Conservation (phyloP, 92 coral and sea anemone species). For the Phymanthus crucifer region DNA sequence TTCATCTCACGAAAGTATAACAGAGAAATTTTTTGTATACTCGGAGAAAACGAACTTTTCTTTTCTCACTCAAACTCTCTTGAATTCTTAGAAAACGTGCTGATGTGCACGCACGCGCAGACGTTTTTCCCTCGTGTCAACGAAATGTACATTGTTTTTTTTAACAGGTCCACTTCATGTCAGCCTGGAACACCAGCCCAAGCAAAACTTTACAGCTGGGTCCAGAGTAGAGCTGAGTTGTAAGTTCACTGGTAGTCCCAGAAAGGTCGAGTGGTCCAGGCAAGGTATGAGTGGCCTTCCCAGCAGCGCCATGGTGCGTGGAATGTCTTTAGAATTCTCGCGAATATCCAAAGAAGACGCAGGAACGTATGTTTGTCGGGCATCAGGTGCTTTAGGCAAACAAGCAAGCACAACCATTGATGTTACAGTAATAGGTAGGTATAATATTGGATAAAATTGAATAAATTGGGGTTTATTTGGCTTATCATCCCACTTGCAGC, state of each 20-base stretch:
- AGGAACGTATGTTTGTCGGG: slow-evolving; percentile 41
- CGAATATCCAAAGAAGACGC: slow-evolving; percentile 24
- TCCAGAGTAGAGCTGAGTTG: slow-evolving; percentile 24
- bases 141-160: no score
- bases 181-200: slow-evolving; percentile 24
- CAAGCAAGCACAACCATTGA: slow-evolving; percentile 22
- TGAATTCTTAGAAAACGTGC: no score
- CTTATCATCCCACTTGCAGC: no score
- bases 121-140: no score
- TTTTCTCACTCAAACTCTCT: no score
- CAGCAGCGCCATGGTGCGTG: not conserved
- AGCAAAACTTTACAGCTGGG: slow-evolving; percentile 41
- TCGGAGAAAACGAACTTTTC: no score
- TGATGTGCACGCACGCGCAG: no score
- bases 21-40: no score
- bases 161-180: slow-evolving; percentile 20
- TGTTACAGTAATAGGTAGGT: slow-evolving; percentile 30
- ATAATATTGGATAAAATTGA: not conserved
- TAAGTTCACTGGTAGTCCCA: slow-evolving; percentile 27
- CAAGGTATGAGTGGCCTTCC: slow-evolving; percentile 13
- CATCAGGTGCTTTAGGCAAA: slow-evolving; percentile 5
- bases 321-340: slow-evolving; percentile 27
- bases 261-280: slow-evolving; percentile 26
- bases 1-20: no score
- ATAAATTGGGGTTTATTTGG: no score